Base-by-base conservation (phyloP, 2,113 vertebrate genomes). In the Desmodus rotundus region DNA sequence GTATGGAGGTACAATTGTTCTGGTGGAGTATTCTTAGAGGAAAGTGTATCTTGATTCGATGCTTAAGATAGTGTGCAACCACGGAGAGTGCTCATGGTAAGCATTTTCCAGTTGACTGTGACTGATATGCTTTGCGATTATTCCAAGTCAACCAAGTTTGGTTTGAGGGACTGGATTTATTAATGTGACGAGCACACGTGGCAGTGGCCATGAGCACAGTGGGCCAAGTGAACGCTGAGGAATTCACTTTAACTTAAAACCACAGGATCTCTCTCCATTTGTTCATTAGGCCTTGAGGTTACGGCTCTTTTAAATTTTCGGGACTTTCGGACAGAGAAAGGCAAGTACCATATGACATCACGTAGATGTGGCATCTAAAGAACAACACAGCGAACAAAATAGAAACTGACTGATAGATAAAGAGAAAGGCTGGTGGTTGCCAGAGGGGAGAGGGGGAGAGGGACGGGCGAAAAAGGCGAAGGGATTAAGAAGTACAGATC, bases 61-160 rank as follows among this genome's bases (percentile, higher is more conserved):
- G 41, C 26, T 88, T 86, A 83, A 26, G 38, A 47, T 28, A 54
- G 65, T 19, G 4, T 91, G 24, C n/a, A 91, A 50, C 6, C 14
- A 7, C 24, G 90, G 61, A 70, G 47, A 77, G 20, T 28, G 47
- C n/a, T 72, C 47, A 7, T 28, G 22, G 43, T 54, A 82, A 96
- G 65, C 54, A 33, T 68, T 81, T 96, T 88, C 52, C 36, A 41
- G 41, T 85, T 88, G 87, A 68, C 33, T 54, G 1, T 82, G 74
- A 80, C 72, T 82, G 58, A 11, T 77, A 76, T 56, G 81, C 85
- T 95, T 88, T 68, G 52, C 28, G 87, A 50, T 93, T 91, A 95
- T 74, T 78, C 61, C 36, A 61, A 76, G 73, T 89, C 77, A 56
- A 19, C 76, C 67, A 63, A 82, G 81, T 92, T 88, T 85, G 94